A percentile compares a stretch with the other conserved stretches of the same genome.
Conservation (phyloP, 2,888 invertebrate genomes). For the Lasiommata megera region DNA sequence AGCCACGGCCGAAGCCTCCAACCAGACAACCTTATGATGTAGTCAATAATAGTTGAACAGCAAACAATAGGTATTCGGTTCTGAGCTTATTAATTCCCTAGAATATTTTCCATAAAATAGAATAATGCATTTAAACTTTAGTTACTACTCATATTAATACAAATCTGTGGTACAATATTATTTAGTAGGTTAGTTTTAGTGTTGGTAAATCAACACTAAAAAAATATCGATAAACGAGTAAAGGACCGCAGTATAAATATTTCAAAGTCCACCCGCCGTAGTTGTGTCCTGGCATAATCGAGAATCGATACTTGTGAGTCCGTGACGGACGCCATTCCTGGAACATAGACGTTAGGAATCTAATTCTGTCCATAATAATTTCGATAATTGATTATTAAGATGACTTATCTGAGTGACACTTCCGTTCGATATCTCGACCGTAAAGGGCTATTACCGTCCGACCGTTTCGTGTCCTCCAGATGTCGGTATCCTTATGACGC, state of each 20-base stretch:
- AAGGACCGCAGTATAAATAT: not conserved
- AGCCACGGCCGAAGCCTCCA: too few relatives aligned
- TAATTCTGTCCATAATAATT: not conserved
- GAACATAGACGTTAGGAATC: not conserved
- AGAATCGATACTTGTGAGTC: not conserved
- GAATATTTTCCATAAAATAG: too few relatives aligned
- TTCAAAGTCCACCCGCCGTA: not conserved
- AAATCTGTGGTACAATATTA: too few relatives aligned
- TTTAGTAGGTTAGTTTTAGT: too few relatives aligned
- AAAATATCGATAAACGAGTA: not conserved
- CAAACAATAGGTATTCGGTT: too few relatives aligned
- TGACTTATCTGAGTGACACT: constrained; percentile 58
- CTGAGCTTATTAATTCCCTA: too few relatives aligned
- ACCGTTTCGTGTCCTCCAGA: constrained; percentile 34
- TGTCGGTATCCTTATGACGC: constrained; percentile 31
- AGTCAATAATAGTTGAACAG: too few relatives aligned
- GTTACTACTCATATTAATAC: too few relatives aligned
- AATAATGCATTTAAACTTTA: too few relatives aligned
- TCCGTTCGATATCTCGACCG: constrained; percentile 63
- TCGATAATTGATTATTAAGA: constrained; percentile 19
- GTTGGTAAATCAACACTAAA: too few relatives aligned
- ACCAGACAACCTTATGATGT: too few relatives aligned
- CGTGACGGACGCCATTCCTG: not conserved
- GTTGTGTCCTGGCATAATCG: not conserved
- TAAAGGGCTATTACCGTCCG: constrained; percentile 39